A percentile compares a stretch with the other conserved stretches of the same genome.
phyloP scores from a whole-genome alignment of 1,140 invertebrate genomes.

The Bilobella aurantiaca region DNA sequence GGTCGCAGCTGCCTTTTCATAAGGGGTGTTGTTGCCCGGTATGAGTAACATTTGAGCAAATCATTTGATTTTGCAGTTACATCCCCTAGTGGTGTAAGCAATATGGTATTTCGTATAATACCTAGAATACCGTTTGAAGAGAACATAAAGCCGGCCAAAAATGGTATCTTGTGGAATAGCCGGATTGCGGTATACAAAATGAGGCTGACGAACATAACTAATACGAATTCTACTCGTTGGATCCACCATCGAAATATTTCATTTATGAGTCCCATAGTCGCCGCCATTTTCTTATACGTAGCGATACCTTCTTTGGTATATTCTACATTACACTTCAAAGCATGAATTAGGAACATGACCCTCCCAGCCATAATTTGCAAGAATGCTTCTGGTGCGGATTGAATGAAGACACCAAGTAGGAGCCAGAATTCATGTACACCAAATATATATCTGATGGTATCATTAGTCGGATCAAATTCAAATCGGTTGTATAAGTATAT shows the following conservation, averaged over 20 bases:
- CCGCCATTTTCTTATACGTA: background rate
- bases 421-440: background rate
- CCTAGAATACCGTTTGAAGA: background rate
- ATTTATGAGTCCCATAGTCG: background rate
- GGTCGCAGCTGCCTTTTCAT: background rate
- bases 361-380: background rate
- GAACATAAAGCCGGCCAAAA: background rate
- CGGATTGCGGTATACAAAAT: background rate
- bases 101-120: background rate
- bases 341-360: background rate
- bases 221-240: background rate
- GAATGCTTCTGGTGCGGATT: background rate
- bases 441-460: background rate
- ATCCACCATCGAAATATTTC: background rate
- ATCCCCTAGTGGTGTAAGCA: background rate
- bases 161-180: background rate
- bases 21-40: background rate
- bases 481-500: background rate
- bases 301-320: background rate
- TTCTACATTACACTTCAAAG: background rate
- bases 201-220: background rate
- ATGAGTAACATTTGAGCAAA: background rate
- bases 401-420: background rate
- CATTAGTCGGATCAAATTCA: background rate
- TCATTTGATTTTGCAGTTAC: background rate